Percentiles rank a stretch among this genome's conserved stretches.
Conservation (phyloP, 2,888 invertebrate genomes). For the Stenotaenia linearis region DNA sequence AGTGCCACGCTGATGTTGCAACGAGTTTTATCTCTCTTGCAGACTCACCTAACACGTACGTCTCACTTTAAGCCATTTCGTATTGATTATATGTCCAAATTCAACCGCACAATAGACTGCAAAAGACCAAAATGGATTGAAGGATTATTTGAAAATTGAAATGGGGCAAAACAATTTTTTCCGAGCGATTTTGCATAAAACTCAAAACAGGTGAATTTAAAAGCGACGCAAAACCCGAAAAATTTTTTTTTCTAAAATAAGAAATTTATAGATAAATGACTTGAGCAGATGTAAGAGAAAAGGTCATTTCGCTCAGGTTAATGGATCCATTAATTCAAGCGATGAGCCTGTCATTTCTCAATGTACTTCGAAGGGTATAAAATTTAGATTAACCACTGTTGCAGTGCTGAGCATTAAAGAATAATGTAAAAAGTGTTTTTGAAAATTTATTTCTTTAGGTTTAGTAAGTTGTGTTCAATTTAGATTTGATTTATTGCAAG, state of each 20-base stretch:
- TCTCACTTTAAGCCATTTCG: slow-evolving; percentile 18
- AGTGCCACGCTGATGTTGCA: slow-evolving; percentile 4
- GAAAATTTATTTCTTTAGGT: background rate
- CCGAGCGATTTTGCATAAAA: background rate
- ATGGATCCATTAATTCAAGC: background rate
- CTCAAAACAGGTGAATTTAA: background rate
- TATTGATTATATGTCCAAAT: slow-evolving; percentile 26
- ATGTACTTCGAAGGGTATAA: background rate
- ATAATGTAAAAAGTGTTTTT: no score
- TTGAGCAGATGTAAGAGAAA: background rate
- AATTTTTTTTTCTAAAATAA: background rate
- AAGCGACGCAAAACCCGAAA: background rate
- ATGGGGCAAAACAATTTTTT: background rate
- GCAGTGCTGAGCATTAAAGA: background rate
- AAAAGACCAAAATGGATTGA: slow-evolving; percentile 5
- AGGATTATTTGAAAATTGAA: background rate
- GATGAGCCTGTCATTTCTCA: background rate
- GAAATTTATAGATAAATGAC: background rate
- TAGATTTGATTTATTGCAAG: no score
- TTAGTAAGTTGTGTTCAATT: background rate
- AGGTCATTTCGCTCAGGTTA: background rate
- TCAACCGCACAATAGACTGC: slow-evolving; percentile 6
- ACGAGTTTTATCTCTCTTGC: slow-evolving; percentile 10
- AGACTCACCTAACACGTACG: slow-evolving; percentile 21
- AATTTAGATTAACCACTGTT: background rate